A percentile compares a stretch with the other conserved stretches of the same genome.
These are phyloP conservation scores for Apolygus lucorum DNA, from an alignment of 1,140 invertebrate genomes.

Conservation along the genomic window DNA sequence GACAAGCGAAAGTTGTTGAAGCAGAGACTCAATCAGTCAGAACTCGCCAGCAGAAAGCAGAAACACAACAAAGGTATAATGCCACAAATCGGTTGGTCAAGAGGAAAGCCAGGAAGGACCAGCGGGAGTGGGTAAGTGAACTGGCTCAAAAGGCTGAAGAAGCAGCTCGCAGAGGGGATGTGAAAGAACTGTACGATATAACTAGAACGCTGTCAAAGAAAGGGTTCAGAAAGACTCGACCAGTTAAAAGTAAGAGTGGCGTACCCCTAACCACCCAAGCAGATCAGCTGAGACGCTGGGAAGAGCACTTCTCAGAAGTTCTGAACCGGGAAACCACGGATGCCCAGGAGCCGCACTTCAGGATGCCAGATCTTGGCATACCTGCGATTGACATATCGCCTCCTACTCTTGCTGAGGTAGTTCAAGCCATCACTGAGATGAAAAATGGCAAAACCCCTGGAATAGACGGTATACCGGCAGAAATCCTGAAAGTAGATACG, in stretches of 20 bases:
- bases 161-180: too few species aligned
- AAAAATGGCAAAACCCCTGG: too few species aligned
- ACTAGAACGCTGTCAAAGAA: background rate
- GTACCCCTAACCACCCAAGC: background rate
- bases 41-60: background rate
- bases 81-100: background rate
- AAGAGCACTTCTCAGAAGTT: background rate
- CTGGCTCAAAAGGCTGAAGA: background rate
- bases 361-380: background rate
- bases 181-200: too few species aligned
- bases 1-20: background rate
- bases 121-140: background rate
- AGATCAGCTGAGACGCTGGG: background rate
- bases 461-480: too few species aligned
- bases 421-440: background rate
- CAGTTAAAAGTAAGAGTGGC: background rate
- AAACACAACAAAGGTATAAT: background rate
- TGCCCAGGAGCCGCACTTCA: background rate
- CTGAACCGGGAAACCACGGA: background rate
- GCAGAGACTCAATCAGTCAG: background rate
- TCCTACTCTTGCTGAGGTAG: background rate
- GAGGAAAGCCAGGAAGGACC: background rate
- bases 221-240: background rate
- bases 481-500: too few species aligned
- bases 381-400: background rate